A percentile compares a stretch with the other conserved stretches of the same genome.
Evolutionary conservation across 2,113 vertebrate species (phyloP).

Genomic region (Prietella phreatophila): DNA sequence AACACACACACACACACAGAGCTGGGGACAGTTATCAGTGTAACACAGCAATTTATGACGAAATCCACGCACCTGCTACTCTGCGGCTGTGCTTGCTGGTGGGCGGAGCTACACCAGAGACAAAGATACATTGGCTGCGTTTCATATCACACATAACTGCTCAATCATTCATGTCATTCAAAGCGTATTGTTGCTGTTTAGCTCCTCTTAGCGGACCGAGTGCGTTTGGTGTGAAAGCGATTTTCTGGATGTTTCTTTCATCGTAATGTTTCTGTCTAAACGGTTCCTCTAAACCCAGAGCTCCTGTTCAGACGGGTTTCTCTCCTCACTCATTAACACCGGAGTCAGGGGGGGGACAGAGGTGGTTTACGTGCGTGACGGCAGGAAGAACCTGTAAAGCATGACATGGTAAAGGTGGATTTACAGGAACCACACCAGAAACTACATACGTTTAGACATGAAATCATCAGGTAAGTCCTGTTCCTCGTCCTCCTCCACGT

Average conservation of each 20-base stretch:
- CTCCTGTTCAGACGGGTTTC: no score
- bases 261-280: no score
- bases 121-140: background rate
- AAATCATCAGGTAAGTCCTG: conserved; percentile 49
- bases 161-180: no score
- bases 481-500: conserved; percentile 41
- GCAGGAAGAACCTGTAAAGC: no score
- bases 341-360: no score
- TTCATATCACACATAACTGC: background rate
- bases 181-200: no score
- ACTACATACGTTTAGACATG: conserved; percentile 44
- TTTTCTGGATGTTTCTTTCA: no score
- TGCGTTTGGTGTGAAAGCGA: no score
- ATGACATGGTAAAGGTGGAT: background rate
- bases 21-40: background rate
- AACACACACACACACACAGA: background rate
- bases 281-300: no score
- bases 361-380: no score
- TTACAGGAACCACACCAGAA: conserved; percentile 15
- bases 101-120: conserved; percentile 73
- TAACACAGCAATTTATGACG: background rate
- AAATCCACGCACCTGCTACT: conserved; percentile 82
- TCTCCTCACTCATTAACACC: no score
- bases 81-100: conserved; percentile 80
- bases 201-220: no score